These are phyloP conservation scores for Mesocricetus auratus DNA, from an alignment of 2,113 vertebrate species.

Conservation along the genomic window DNA sequence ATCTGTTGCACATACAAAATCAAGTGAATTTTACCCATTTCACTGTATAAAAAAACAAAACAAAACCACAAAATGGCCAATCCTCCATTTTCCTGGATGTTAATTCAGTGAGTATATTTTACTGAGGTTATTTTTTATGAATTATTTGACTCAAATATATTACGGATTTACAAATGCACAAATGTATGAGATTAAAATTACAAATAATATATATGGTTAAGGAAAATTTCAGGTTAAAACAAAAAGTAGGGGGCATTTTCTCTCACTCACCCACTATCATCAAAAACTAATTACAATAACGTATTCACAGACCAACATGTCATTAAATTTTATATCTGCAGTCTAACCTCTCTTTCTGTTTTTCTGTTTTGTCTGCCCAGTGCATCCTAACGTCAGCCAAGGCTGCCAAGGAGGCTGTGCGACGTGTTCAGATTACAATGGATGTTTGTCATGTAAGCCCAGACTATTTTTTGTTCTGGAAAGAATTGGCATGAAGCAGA, in stretches of 20 bases:
- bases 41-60: slow-evolving; percentile 12
- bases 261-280: background rate
- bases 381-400: slow-evolving; percentile 93
- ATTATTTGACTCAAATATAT: background rate
- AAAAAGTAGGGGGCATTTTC: slow-evolving; percentile 20
- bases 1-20: slow-evolving; percentile 43
- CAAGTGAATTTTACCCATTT: slow-evolving; percentile 51
- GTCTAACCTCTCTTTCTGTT: slow-evolving; percentile 66
- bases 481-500: slow-evolving; percentile 98
- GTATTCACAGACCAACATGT: background rate
- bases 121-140: background rate
- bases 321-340: background rate
- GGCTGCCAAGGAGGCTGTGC: slow-evolving; percentile 97
- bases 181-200: slow-evolving; percentile 11
- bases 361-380: slow-evolving; percentile 85
- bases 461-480: slow-evolving; percentile 98
- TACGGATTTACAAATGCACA: slow-evolving; percentile 19
- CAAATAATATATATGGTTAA: background rate
- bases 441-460: slow-evolving; percentile 98
- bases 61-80: background rate
- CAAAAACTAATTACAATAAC: slow-evolving; percentile 45
- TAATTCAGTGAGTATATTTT: slow-evolving; percentile 10
- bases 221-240: slow-evolving; percentile 52
- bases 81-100: background rate
- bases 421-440: slow-evolving; percentile 98